Conservation (phyloP, 2,113 vertebrate genomes). For the Haliaeetus leucogaster region DNA sequence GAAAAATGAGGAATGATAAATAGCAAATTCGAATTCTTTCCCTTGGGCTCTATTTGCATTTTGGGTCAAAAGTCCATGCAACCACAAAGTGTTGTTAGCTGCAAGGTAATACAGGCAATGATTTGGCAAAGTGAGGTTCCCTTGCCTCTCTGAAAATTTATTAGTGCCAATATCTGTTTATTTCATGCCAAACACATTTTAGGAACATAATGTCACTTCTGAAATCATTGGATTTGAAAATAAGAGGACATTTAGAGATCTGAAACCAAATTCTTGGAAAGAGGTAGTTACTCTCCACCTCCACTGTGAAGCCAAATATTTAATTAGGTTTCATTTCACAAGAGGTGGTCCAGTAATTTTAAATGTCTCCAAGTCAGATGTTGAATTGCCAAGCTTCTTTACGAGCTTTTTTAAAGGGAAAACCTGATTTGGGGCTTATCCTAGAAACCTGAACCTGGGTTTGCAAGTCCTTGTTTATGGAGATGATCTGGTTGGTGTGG, state of each 20-base stretch:
- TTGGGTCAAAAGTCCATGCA: neutral
- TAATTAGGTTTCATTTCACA: conserved; percentile 36
- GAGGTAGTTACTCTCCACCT: neutral
- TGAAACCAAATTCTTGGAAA: conserved; percentile 35
- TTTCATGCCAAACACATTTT: neutral
- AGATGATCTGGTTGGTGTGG: neutral
- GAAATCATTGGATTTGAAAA: neutral
- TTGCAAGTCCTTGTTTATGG: neutral
- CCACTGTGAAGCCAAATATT: conserved; percentile 9
- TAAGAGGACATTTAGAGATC: neutral
- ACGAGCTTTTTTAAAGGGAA: neutral
- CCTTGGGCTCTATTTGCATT: neutral
- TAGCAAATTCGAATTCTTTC: neutral
- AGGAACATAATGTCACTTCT: conserved; percentile 1
- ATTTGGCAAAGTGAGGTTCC: neutral
- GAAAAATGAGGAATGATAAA: neutral
- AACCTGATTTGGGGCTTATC: neutral
- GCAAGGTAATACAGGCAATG: neutral
- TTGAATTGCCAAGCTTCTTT: neutral
- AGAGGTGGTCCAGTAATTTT: conserved; percentile 2
- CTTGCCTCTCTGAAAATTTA: neutral
- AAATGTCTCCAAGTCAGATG: neutral
- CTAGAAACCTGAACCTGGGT: neutral
- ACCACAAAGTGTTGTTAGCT: neutral
- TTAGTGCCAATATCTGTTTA: neutral